A percentile compares a stretch with the other conserved stretches of the same genome.
phyloP scores from a whole-genome alignment of 2,113 vertebrate genomes.

The Cygnus buccinator region DNA sequence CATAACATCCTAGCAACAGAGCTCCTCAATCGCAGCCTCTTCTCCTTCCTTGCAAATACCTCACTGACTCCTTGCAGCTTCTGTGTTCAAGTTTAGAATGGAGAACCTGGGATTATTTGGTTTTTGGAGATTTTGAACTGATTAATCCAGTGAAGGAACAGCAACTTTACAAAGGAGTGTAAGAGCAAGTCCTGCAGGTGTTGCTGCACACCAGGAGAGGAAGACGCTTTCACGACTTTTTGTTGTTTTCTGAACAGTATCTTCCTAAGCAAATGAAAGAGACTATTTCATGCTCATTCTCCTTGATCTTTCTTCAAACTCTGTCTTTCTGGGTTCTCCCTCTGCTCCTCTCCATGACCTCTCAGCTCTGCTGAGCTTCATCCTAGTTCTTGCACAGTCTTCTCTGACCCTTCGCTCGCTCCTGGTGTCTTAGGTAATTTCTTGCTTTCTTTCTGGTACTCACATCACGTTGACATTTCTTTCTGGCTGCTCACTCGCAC shows the following conservation, averaged over 20 bases:
- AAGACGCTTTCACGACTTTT: not conserved
- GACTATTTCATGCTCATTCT: not conserved
- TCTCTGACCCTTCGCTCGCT: not conserved
- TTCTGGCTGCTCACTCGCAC: not conserved
- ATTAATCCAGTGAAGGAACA: not conserved
- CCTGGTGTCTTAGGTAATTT: not conserved
- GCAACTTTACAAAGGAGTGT: not conserved
- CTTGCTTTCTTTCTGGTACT: not conserved
- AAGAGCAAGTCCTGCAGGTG: not conserved
- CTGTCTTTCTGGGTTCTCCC: not conserved
- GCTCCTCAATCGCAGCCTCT: not conserved
- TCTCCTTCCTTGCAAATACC: not conserved
- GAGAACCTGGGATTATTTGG: not conserved
- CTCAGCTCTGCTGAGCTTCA: not conserved
- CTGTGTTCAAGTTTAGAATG: not conserved
- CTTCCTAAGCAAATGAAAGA: not conserved
- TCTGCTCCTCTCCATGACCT: not conserved
- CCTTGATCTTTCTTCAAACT: not conserved
- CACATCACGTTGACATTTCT: not conserved
- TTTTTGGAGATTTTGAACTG: not conserved
- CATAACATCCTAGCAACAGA: conserved; percentile 48
- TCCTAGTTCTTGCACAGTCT: not conserved
- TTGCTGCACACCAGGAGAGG: not conserved
- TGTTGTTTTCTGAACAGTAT: not conserved
- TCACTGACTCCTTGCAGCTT: not conserved